phyloP scores from a whole-genome alignment of 2,797 vertebrate genomes.

The Novumbra hubbsi region DNA sequence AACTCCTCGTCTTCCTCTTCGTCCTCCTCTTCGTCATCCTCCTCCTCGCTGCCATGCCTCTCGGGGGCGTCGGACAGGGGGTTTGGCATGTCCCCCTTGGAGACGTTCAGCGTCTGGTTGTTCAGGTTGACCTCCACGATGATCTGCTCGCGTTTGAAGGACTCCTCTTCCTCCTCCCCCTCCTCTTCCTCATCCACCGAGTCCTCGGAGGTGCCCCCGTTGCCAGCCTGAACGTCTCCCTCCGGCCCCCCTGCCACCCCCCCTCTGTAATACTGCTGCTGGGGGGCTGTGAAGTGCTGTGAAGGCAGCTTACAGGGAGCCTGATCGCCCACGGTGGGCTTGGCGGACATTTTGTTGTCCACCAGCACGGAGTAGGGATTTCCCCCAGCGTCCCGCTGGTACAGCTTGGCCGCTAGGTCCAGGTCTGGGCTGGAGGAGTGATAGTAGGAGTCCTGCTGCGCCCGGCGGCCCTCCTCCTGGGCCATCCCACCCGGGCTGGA shows the following conservation, averaged over 20 bases:
- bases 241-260: constrained; percentile 51
- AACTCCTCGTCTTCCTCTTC: constrained; percentile 78
- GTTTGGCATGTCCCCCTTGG: constrained; percentile 90
- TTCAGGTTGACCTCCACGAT: constrained; percentile 99
- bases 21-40: constrained; percentile 72
- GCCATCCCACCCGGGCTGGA: constrained; percentile 84
- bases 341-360: constrained; percentile 85
- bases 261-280: constrained; percentile 75
- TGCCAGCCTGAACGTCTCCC: constrained; percentile 53
- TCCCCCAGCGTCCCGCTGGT: constrained; percentile 84
- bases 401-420: constrained; percentile 89
- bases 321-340: constrained; percentile 74
- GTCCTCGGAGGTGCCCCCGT: constrained; percentile 71
- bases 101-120: constrained; percentile 98
- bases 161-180: constrained; percentile 78
- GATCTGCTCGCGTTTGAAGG: constrained; percentile 96
- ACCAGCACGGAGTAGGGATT: constrained; percentile 90
- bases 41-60: constrained; percentile 88
- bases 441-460: constrained; percentile 80
- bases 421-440: constrained; percentile 83
- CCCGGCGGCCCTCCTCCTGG: constrained; percentile 84
- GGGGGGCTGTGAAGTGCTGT: constrained; percentile 46
- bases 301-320: constrained; percentile 58
- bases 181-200: constrained; percentile 74
- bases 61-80: constrained; percentile 74